Percentiles rank a stretch among this genome's conserved stretches.
Evolutionary conservation across 2,797 vertebrate genomes (phyloP).

Genomic region (Erpetoichthys calabaricus): DNA sequence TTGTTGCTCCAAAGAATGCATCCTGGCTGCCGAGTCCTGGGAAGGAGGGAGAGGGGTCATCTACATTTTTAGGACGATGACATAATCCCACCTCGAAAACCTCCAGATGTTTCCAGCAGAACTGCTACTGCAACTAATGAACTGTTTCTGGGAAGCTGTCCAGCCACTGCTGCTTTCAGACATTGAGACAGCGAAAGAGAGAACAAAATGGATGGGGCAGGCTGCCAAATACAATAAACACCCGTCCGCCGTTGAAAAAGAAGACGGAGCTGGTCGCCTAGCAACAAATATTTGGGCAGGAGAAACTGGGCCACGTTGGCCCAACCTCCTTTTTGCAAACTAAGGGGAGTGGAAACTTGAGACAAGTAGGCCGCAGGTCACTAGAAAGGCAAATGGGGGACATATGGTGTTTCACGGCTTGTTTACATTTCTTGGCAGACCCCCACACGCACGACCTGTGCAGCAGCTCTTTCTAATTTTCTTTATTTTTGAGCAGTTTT

Average conservation of each 20-base stretch:
- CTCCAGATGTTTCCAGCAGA: slow-evolving; percentile 33
- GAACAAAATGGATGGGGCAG: slow-evolving; percentile 29
- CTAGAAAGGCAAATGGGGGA: too few species aligned
- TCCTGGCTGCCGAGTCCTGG: too few species aligned
- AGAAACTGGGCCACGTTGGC: slow-evolving; percentile 46
- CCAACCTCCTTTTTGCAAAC: slow-evolving; percentile 36
- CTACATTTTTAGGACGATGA: slow-evolving; percentile 13
- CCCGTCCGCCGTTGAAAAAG: slow-evolving; percentile 22
- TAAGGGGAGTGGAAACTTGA: slow-evolving; percentile 21
- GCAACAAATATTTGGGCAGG: slow-evolving; percentile 64
- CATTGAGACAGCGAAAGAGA: slow-evolving; percentile 26
- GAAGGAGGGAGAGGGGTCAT: too few species aligned
- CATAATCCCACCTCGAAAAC: slow-evolving; percentile 18
- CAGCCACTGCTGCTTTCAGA: too few species aligned
- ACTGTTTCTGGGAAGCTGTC: background rate
- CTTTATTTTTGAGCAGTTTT: too few species aligned
- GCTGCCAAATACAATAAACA: slow-evolving; percentile 51
- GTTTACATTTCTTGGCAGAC: too few species aligned
- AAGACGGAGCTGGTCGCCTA: slow-evolving; percentile 54
- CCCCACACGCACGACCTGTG: too few species aligned
- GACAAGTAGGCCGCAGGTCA: slow-evolving; percentile 24
- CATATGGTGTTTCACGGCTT: too few species aligned
- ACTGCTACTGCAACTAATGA: slow-evolving; percentile 1
- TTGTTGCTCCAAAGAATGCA: too few species aligned
- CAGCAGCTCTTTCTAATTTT: too few species aligned